Conservation (phyloP, 30 jellyfish, hydroid and myxozoan species). For the Pelagia noctiluca region DNA sequence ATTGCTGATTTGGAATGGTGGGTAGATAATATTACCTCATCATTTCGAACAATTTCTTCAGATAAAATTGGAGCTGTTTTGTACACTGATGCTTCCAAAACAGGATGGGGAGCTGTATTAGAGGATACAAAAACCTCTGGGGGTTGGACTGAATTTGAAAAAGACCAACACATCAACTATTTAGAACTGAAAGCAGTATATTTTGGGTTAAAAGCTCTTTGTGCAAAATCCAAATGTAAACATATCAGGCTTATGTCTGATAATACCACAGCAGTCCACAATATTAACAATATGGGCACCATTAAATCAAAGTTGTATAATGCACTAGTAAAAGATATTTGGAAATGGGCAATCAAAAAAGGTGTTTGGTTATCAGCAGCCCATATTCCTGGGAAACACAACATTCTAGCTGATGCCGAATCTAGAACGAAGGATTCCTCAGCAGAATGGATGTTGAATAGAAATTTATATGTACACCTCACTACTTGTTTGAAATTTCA, state of each 20-base stretch:
- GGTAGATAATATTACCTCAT: background rate
- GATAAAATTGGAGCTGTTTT: background rate
- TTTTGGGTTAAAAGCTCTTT: background rate
- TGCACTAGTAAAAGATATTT: constrained; percentile 13
- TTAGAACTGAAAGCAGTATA: background rate
- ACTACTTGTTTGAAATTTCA: background rate
- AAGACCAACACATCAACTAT: background rate
- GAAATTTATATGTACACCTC: background rate
- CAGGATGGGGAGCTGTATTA: background rate
- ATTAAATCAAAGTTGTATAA: constrained; percentile 9
- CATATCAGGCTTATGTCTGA: constrained; percentile 25
- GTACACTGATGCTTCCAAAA: background rate
- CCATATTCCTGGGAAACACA: constrained; percentile 36
- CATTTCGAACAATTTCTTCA: background rate
- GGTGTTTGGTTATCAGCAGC: constrained; percentile 26
- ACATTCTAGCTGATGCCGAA: constrained; percentile 26
- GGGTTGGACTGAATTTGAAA: background rate
- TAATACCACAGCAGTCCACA: constrained; percentile 6
- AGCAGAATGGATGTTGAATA: constrained; percentile 32
- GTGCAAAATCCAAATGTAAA: background rate
- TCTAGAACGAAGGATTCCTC: background rate
- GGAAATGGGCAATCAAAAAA: background rate
- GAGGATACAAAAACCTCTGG: background rate
- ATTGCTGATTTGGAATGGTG: background rate
- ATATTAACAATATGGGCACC: constrained; percentile 17